phyloP scores from a whole-genome alignment of 2,113 vertebrate species.

The Lota lota region DNA sequence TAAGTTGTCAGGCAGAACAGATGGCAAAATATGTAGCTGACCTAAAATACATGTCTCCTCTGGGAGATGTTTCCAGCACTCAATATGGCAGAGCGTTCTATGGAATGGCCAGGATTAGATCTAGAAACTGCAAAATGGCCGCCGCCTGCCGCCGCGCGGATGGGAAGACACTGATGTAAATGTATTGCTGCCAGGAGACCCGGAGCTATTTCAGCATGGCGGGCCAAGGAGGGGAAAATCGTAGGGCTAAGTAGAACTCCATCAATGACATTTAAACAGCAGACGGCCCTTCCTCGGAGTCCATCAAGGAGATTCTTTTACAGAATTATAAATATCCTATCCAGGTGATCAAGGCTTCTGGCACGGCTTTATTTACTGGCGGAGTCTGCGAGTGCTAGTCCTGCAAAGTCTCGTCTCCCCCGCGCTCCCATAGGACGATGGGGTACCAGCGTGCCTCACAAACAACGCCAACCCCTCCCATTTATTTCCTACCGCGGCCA shows the following conservation, averaged over 20 bases:
- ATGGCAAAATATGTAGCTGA: constrained; percentile 69
- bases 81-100: constrained; percentile 47
- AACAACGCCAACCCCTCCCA: constrained; percentile 40
- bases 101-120: constrained; percentile 32
- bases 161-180: constrained; percentile 31
- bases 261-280: constrained; percentile 33
- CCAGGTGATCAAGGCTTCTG: constrained; percentile 37
- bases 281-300: constrained; percentile 14
- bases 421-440: constrained; percentile 13
- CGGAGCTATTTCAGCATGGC: constrained; percentile 7
- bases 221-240: constrained; percentile 4
- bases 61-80: constrained; percentile 48
- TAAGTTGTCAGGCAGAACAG: constrained; percentile 59
- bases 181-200: constrained; percentile 18
- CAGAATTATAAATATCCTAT: constrained; percentile 34
- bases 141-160: constrained; percentile 15
- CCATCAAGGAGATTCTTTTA: constrained; percentile 18
- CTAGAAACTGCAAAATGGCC: constrained; percentile 28
- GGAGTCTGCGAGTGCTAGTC: constrained; percentile 16
- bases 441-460: background rate
- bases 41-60: constrained; percentile 65
- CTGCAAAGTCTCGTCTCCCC: background rate
- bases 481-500: constrained; percentile 38
- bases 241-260: constrained; percentile 13
- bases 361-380: constrained; percentile 47